A percentile compares a stretch with the other conserved stretches of the same genome.
phyloP scores from a whole-genome alignment of 2,888 invertebrate species.

The Epinotia ramella region DNA sequence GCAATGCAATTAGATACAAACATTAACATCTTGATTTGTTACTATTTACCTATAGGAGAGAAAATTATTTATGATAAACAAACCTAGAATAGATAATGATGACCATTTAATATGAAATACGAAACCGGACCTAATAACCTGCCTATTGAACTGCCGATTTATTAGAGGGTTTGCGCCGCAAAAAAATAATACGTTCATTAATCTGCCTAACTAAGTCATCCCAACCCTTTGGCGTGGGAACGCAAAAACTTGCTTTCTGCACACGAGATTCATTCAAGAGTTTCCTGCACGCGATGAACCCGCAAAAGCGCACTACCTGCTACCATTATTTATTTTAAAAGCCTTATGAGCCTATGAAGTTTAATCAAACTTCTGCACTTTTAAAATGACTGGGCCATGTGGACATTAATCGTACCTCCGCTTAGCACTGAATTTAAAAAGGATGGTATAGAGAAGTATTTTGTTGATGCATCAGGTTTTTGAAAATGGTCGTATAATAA shows the following conservation, averaged over 20 bases:
- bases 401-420: constrained; percentile 7
- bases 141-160: neutral
- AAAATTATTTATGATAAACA: too few relatives aligned
- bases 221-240: constrained; percentile 77
- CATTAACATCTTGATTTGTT: too few relatives aligned
- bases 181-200: neutral
- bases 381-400: constrained; percentile 8
- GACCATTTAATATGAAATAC: neutral
- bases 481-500: neutral
- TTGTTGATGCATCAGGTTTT: neutral
- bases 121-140: neutral
- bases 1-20: too few relatives aligned
- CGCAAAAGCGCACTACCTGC: constrained; percentile 78
- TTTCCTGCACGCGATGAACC: constrained; percentile 83
- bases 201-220: constrained; percentile 47
- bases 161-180: neutral
- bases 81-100: too few relatives aligned
- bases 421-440: neutral
- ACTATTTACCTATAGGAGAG: too few relatives aligned
- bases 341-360: neutral
- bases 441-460: neutral
- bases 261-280: constrained; percentile 77
- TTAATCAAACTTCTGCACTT: neutral
- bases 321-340: constrained; percentile 42
- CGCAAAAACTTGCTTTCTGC: constrained; percentile 70